Evolutionary conservation across 2,888 invertebrate genomes (phyloP), one percentile per base, ranked within the genome.

Genomic region (Leptinotarsa peninsularis): DNA sequence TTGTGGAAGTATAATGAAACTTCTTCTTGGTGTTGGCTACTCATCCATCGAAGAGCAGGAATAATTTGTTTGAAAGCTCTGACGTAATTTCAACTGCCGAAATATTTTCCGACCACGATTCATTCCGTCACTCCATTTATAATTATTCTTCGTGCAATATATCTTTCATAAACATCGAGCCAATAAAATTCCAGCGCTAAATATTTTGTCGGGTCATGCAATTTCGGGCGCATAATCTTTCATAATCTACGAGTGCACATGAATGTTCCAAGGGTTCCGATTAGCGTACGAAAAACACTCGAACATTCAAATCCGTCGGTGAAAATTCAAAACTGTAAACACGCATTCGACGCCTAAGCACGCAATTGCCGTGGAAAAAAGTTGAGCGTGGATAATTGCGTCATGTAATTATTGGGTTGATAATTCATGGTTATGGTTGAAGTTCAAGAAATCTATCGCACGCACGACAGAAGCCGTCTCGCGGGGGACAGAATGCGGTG

Each of bases 261-360:
- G 23, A 21, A 58, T 58, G 23, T 58, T 58, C 17, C 58, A 21
- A 58, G 58, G 58, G 58, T 58, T 58, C 23, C 15, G 58, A 58
- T 58, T 23, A 58, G 15, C 58, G 58, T 58, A 14, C 68, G 54
- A 68, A 23, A 68, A 68, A 54, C 54, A 52, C 54, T 54, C 54
- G 49, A 50, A 52, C 54, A 27, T 52, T 68, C 68, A 52, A 33
- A 68, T 68, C 18, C 27, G 33, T 33, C 27, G 68, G 54, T 68
- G 54, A 68, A 52, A 68, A 54, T 54, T 68, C 27, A 68, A 54
- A 52, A 68, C 27, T 68, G 43, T 15, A 17, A 54, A 23, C 68
- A 68, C 68, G 68, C 68, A 68, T 27, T 58, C 15, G 23, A 21
- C 14, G 4, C 14, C 52, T 4, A 3, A 68, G n/a, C 68, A 68